Evolutionary conservation across 2,797 vertebrate genomes (phyloP).

Genomic region (Pipistrellus kuhlii): DNA sequence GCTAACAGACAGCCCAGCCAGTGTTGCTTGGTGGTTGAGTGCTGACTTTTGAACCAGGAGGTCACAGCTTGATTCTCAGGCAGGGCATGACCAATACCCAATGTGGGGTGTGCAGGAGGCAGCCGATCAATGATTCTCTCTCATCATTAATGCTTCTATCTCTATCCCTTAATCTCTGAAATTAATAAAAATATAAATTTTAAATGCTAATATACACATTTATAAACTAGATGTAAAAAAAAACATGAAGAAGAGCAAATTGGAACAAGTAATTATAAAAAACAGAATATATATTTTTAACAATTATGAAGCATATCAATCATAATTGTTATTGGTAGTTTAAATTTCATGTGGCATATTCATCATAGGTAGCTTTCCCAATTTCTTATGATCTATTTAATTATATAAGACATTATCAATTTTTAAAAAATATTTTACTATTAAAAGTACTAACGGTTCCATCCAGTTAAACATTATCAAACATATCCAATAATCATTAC

Average conservation of each 20-base stretch:
- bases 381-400: constrained; percentile 27
- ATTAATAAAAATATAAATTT: no score
- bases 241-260: constrained; percentile 20
- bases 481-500: neutral
- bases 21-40: no score
- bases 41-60: no score
- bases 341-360: constrained; percentile 48
- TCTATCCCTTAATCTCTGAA: no score
- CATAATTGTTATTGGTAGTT: no score
- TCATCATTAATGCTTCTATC: no score
- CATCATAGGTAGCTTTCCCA: neutral
- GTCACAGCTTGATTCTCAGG: no score
- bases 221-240: constrained; percentile 32
- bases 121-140: no score
- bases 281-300: constrained; percentile 1
- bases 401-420: neutral
- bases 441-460: constrained; percentile 23
- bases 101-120: no score
- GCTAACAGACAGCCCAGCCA: neutral
- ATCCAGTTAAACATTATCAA: constrained; percentile 25
- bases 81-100: no score
- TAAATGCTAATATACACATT: constrained; percentile 52
- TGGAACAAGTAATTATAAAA: constrained; percentile 14
- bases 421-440: neutral
- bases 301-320: neutral